phyloP scores from a whole-genome alignment of 2,797 vertebrate species.

The Amniataba percoides region DNA sequence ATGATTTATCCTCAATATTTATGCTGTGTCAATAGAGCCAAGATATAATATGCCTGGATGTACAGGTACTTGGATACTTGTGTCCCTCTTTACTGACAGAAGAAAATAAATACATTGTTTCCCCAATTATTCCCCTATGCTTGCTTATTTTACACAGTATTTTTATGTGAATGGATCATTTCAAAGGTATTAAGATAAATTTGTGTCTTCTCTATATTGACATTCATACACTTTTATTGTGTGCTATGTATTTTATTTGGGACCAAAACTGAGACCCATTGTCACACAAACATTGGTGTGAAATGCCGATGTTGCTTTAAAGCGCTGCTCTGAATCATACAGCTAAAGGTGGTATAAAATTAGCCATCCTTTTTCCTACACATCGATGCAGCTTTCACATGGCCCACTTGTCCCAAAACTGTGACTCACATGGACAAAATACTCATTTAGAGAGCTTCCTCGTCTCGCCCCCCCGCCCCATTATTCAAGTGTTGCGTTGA shows the following conservation, averaged over 20 bases:
- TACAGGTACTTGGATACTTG: conserved; percentile 3
- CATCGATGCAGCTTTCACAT: neutral
- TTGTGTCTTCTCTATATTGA: no score
- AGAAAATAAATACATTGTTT: conserved; percentile 57
- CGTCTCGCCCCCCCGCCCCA: neutral
- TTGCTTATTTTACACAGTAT: conserved; percentile 16
- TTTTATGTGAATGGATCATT: neutral
- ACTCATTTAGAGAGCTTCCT: neutral
- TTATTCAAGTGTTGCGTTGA: neutral
- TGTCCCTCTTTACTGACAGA: conserved; percentile 27
- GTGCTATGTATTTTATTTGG: neutral
- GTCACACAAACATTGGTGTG: neutral
- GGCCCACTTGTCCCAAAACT: neutral
- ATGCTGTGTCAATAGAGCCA: conserved; percentile 44
- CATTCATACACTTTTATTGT: neutral
- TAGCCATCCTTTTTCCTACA: neutral
- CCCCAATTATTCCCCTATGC: neutral
- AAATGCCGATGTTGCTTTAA: neutral
- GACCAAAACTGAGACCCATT: neutral
- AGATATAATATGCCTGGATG: conserved; percentile 22
- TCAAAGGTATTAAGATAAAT: no score
- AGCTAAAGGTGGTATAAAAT: neutral
- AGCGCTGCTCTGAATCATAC: neutral
- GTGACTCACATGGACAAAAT: conserved; percentile 4
- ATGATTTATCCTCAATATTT: neutral